These are phyloP conservation scores for Corvus cornix DNA, from an alignment of 2,113 vertebrate species.

Conservation along the genomic window DNA sequence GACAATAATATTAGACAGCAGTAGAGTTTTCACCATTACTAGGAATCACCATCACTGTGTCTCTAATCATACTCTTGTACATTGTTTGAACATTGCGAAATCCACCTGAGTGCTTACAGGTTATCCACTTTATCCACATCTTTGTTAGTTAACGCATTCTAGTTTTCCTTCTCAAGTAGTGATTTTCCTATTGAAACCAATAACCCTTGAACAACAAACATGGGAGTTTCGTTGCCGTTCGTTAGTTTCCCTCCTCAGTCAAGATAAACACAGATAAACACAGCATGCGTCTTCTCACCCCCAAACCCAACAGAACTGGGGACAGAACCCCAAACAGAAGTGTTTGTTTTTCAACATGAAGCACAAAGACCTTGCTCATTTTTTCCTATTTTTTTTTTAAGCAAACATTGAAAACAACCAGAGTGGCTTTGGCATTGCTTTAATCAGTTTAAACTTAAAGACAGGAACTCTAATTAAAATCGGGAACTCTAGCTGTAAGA, in stretches of 20 bases:
- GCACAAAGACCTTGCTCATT: not conserved
- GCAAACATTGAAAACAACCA: constrained; percentile 2
- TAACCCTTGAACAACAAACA: not conserved
- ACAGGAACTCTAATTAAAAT: constrained; percentile 53
- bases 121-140: not conserved
- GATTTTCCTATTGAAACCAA: not conserved
- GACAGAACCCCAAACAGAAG: not conserved
- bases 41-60: not conserved
- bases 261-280: not conserved
- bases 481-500: not conserved
- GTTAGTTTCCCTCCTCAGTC: not conserved
- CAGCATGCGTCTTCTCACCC: accelerated
- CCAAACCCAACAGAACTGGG: not conserved
- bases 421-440: not conserved
- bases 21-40: not conserved
- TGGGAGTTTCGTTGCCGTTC: not conserved
- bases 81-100: not conserved
- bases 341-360: not conserved
- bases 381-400: not conserved
- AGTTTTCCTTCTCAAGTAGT: not conserved
- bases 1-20: not conserved
- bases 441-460: constrained; percentile 33
- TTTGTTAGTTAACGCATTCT: not conserved
- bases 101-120: not conserved
- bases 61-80: not conserved